Evolutionary conservation across 2,113 vertebrate genomes (phyloP), one percentile per base, ranked within the genome.

Genomic region (Sylvietta virens): DNA sequence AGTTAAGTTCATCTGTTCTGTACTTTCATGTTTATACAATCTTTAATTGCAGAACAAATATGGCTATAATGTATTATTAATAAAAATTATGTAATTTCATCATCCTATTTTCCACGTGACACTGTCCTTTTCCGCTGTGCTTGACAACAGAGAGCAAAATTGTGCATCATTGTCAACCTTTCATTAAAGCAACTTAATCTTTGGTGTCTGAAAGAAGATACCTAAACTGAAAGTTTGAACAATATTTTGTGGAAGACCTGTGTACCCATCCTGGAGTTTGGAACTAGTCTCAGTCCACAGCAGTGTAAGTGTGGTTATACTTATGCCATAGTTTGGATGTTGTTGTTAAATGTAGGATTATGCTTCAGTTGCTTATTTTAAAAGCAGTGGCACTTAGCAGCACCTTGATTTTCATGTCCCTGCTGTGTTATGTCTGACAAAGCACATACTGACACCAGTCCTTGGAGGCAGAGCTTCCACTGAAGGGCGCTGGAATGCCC

Each of bases 401-500:
- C 30, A 20, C 28, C 40, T 30, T 8, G n/a, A 0, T 70, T 80
- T 82, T 92, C 26, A 18, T 3, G 2, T 70, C 30, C 21, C 13
- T 3, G 0, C 35, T 4, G 4, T 42, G 7, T 15, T 51, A 12
- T 37, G 26, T 56, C 18, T 65, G 66, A 27, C 26, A 35, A 19
- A 80, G n/a, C 6, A n/a, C 22, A 10, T 3, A 28, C 13, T 44
- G 72, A 7, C 11, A 16, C 12, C 1, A 0, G 3, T 28, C 56
- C 51, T 33, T 26, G 48, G 7, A 30, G 62, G 37, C 70, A 90
- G 81, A 82, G 66, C 40, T 64, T 14, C 6, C 0, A 2, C 0
- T 9, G 48, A 15, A 2, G 1, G 1, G 24, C 0, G 0, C 27
- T 33, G 66, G 42, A 12, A 13, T 50, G 30, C 5, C 30, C 2